Percentiles rank a stretch among this genome's conserved stretches.
These are phyloP conservation scores for Lycaena phlaeas DNA, from an alignment of 2,888 invertebrate species.

Conservation along the genomic window DNA sequence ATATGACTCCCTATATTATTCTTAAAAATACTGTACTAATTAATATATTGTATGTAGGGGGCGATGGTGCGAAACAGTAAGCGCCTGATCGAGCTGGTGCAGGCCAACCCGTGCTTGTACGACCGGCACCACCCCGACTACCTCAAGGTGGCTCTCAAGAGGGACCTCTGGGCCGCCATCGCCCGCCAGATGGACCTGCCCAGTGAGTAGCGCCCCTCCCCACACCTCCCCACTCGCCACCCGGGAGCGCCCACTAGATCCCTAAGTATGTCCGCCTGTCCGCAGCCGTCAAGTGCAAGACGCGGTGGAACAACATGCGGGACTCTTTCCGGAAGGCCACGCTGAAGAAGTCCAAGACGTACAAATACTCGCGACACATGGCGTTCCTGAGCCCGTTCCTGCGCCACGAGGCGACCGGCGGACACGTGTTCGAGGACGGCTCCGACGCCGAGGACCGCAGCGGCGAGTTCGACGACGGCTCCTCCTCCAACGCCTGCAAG, in stretches of 20 bases:
- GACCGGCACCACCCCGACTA: not conserved
- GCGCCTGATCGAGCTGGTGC: conserved; percentile 5
- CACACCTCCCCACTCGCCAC: not conserved
- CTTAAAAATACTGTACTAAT: no score
- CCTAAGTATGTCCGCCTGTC: no score
- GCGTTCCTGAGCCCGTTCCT: not conserved
- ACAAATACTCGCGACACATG: conserved; percentile 1
- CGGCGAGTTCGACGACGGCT: conserved; percentile 1
- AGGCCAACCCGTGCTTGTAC: conserved; percentile 3
- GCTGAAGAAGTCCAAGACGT: not conserved
- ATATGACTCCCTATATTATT: no score
- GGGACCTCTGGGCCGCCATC: conserved; percentile 3
- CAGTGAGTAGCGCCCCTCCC: not conserved
- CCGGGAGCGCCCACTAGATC: no score
- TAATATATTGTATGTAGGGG: no score
- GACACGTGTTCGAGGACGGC: not conserved
- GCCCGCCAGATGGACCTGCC: not conserved
- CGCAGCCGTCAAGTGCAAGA: conserved; percentile 7
- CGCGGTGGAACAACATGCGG: conserved; percentile 9
- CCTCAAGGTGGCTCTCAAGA: conserved; percentile 3
- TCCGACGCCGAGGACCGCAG: not conserved
- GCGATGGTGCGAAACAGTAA: conserved; percentile 1
- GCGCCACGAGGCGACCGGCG: not conserved
- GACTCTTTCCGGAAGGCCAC: conserved; percentile 5
- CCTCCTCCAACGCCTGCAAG: not conserved